These are phyloP conservation scores for Drosophila saltans DNA, from an alignment of 1,140 invertebrate genomes.

Conservation along the genomic window DNA sequence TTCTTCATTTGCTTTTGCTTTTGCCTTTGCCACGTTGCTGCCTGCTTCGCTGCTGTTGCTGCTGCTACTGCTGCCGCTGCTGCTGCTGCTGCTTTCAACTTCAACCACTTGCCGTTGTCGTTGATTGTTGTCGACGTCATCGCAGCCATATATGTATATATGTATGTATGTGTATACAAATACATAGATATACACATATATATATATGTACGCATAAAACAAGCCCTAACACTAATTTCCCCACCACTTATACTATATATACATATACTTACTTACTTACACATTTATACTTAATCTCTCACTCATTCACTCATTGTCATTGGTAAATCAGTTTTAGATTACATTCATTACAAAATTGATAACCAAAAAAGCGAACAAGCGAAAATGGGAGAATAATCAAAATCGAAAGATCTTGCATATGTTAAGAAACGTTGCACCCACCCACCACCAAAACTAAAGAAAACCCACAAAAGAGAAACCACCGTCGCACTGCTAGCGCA, in stretches of 20 bases:
- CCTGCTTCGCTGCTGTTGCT: constrained; percentile 45
- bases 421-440: constrained; percentile 44
- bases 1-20: constrained; percentile 36
- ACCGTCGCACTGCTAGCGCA: constrained; percentile 9
- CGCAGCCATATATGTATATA: constrained; percentile 58
- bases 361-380: constrained; percentile 19
- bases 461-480: not conserved
- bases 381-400: constrained; percentile 15
- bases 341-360: constrained; percentile 6
- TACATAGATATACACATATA: not conserved
- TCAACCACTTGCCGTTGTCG: constrained; percentile 67
- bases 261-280: too few species aligned
- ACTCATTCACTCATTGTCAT: not conserved
- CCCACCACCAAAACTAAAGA: not conserved
- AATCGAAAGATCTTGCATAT: constrained; percentile 25
- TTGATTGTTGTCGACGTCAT: constrained; percentile 53
- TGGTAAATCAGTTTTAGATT: constrained; percentile 6
- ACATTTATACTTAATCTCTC: too few species aligned
- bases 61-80: constrained; percentile 36
- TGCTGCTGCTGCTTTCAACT: constrained; percentile 54
- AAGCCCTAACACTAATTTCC: not conserved
- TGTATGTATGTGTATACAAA: not conserved
- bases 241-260: not conserved
- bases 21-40: constrained; percentile 48
- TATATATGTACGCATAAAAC: constrained; percentile 27